phyloP scores from a whole-genome alignment of 2,888 invertebrate species.

The Gryllus longicercus region DNA sequence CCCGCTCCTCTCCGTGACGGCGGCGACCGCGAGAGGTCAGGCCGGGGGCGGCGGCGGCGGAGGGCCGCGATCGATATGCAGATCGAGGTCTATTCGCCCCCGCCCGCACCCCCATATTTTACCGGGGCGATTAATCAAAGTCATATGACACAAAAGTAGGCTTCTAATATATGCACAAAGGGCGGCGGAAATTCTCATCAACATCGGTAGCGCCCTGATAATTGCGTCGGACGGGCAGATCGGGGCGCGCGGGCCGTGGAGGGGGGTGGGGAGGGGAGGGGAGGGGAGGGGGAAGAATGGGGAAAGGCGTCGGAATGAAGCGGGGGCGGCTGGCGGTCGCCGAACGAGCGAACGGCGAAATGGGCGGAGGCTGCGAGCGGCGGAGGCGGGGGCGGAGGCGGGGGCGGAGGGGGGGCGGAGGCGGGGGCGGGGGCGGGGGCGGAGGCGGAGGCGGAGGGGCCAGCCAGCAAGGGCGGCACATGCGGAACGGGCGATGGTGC shows the following conservation, averaged over 20 bases:
- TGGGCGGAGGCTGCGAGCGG: too few relatives aligned
- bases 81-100: neutral
- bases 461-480: too few relatives aligned
- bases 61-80: neutral
- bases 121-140: neutral
- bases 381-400: too few relatives aligned
- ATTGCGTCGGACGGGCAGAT: constrained; percentile 6
- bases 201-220: constrained; percentile 6
- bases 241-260: neutral
- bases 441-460: too few relatives aligned
- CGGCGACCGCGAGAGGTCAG: too few relatives aligned
- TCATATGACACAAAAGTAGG: constrained; percentile 9
- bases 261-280: neutral
- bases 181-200: neutral
- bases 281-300: neutral
- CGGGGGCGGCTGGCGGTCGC: too few relatives aligned
- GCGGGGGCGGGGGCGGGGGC: too few relatives aligned
- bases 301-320: neutral
- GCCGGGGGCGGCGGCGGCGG: neutral
- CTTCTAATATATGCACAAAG: constrained; percentile 6
- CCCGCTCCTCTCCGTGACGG: too few relatives aligned
- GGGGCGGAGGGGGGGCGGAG: too few relatives aligned
- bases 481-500: too few relatives aligned
- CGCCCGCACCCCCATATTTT: neutral
- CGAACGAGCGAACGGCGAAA: too few relatives aligned